Conservation (phyloP, 2,797 vertebrate species). For the Acrossocheilus wenchowensis region DNA sequence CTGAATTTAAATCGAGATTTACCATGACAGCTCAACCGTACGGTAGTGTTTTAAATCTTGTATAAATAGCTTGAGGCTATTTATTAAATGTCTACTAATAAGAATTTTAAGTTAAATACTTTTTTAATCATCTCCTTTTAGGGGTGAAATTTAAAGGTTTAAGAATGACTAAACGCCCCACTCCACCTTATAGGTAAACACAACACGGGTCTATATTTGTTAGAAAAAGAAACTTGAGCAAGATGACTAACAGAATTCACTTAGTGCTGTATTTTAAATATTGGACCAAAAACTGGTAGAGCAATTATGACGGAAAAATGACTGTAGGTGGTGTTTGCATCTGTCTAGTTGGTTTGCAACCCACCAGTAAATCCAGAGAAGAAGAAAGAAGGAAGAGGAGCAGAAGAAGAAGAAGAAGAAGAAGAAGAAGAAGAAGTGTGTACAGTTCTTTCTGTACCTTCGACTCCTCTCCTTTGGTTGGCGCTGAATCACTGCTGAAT, state of each 20-base stretch:
- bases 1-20: too few species aligned
- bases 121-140: too few species aligned
- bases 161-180: not conserved
- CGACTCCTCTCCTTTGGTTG: conserved; percentile 4
- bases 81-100: too few species aligned
- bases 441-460: not conserved
- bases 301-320: not conserved
- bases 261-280: not conserved
- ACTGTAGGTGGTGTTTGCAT: not conserved
- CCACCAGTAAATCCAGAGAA: not conserved
- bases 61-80: too few species aligned
- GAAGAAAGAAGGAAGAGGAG: not conserved
- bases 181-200: too few species aligned
- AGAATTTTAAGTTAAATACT: too few species aligned
- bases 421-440: not conserved
- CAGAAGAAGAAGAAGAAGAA: not conserved
- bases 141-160: not conserved
- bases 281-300: not conserved
- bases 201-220: too few species aligned
- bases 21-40: too few species aligned
- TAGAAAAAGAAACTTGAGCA: too few species aligned
- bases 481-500: conserved; percentile 14
- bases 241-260: not conserved
- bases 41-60: too few species aligned
- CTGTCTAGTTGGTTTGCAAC: not conserved